A percentile compares a stretch with the other conserved stretches of the same genome.
Conservation (phyloP, 2,888 invertebrate genomes). For the Orchestes rusci region DNA sequence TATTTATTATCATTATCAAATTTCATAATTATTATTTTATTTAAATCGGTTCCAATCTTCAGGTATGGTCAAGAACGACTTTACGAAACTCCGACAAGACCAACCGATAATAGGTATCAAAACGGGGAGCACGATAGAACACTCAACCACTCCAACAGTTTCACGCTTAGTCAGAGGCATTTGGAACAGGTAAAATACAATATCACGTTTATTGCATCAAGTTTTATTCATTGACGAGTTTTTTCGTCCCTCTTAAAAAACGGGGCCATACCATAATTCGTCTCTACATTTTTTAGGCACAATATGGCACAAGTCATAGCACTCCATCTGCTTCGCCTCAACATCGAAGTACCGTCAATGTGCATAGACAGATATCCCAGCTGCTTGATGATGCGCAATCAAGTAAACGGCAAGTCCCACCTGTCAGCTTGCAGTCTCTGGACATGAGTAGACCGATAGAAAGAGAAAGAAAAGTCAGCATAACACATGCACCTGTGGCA, state of each 20-base stretch:
- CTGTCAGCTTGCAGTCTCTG: constrained; percentile 50
- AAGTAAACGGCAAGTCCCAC: constrained; percentile 24
- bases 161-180: constrained; percentile 50
- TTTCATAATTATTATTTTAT: too few relatives aligned
- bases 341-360: constrained; percentile 49
- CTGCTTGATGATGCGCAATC: constrained; percentile 38
- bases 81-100: constrained; percentile 27
- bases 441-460: constrained; percentile 28
- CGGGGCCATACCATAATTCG: too few relatives aligned
- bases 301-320: constrained; percentile 45
- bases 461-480: constrained; percentile 38
- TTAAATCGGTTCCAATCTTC: too few relatives aligned
- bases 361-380: constrained; percentile 52
- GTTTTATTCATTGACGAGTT: too few relatives aligned
- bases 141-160: constrained; percentile 50
- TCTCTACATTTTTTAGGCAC: constrained; percentile 41
- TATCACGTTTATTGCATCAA: too few relatives aligned
- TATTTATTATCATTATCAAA: too few relatives aligned
- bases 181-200: constrained; percentile 41
- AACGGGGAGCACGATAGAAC: constrained; percentile 40
- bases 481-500: constrained; percentile 54
- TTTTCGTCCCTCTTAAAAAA: too few relatives aligned
- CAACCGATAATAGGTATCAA: constrained; percentile 35
- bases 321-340: constrained; percentile 58
- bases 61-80: constrained; percentile 22